Percentiles rank a stretch among this genome's conserved stretches.
Evolutionary conservation across 2,888 invertebrate species (phyloP).

Genomic region (Argyra leucocephala): DNA sequence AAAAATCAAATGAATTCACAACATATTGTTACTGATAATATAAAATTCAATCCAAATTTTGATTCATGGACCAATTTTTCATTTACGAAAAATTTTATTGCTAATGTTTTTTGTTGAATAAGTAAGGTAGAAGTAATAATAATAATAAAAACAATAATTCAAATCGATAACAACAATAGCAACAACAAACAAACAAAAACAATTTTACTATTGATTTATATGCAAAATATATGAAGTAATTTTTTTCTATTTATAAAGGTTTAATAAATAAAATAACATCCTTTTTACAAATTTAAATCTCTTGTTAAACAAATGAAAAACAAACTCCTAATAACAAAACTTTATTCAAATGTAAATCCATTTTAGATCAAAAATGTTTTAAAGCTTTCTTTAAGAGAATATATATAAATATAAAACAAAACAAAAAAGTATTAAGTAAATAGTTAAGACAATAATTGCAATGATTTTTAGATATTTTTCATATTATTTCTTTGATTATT

Average conservation of each 20-base stretch:
- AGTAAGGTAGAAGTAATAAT: neutral
- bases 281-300: too few relatives aligned
- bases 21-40: slow-evolving; percentile 19
- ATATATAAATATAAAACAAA: too few relatives aligned
- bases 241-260: neutral
- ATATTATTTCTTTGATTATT: too few relatives aligned
- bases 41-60: slow-evolving; percentile 39
- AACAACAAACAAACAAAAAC: neutral
- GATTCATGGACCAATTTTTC: slow-evolving; percentile 43
- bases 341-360: neutral
- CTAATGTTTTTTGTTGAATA: slow-evolving; percentile 40
- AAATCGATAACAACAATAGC: too few relatives aligned
- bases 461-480: too few relatives aligned
- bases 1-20: neutral
- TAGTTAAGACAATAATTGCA: too few relatives aligned
- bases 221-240: neutral
- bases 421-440: too few relatives aligned
- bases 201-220: neutral
- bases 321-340: too few relatives aligned
- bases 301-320: too few relatives aligned
- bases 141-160: too few relatives aligned
- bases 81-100: slow-evolving; percentile 42
- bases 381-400: neutral
- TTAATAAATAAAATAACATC: too few relatives aligned
- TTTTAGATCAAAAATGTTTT: neutral